A percentile compares a stretch with the other conserved stretches of the same genome.
phyloP scores from a whole-genome alignment of 2,888 invertebrate genomes.

The Bellardia pandia region DNA sequence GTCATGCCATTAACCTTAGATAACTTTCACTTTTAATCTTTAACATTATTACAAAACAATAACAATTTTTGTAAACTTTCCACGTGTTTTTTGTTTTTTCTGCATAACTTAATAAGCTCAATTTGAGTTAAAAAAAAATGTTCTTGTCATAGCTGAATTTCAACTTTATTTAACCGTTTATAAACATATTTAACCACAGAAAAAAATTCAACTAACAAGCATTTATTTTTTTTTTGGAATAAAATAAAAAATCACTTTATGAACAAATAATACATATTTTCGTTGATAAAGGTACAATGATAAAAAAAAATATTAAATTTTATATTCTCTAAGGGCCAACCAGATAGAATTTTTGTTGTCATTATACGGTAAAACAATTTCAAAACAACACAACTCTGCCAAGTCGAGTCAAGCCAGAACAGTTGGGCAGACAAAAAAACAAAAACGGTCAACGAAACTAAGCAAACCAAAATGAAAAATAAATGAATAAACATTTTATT shows the following conservation, averaged over 20 bases:
- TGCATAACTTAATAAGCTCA: conserved; percentile 33
- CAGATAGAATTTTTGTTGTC: conserved; percentile 56
- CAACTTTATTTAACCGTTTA: conserved; percentile 17
- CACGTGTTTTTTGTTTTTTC: neutral
- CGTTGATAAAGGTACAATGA: conserved; percentile 28
- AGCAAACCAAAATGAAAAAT: neutral
- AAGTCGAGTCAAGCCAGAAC: conserved; percentile 7
- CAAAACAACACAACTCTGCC: neutral
- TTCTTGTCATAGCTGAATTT: neutral
- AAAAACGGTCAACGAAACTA: neutral
- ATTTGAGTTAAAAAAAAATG: conserved; percentile 11
- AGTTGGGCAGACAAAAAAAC: conserved; percentile 9
- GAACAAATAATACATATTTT: conserved; percentile 15
- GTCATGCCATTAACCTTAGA: neutral
- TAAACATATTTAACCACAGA: conserved; percentile 15
- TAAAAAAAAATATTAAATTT: conserved; percentile 35
- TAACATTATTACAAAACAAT: neutral
- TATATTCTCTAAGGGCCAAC: conserved; percentile 29
- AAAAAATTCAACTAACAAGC: neutral
- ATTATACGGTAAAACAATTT: conserved; percentile 45
- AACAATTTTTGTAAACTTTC: neutral
- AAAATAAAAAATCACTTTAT: conserved; percentile 13
- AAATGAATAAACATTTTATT: conserved; percentile 57
- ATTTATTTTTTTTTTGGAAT: neutral
- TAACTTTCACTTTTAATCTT: conserved; percentile 4